phyloP scores from a whole-genome alignment of 2,113 vertebrate species.

The Cervus canadensis region DNA sequence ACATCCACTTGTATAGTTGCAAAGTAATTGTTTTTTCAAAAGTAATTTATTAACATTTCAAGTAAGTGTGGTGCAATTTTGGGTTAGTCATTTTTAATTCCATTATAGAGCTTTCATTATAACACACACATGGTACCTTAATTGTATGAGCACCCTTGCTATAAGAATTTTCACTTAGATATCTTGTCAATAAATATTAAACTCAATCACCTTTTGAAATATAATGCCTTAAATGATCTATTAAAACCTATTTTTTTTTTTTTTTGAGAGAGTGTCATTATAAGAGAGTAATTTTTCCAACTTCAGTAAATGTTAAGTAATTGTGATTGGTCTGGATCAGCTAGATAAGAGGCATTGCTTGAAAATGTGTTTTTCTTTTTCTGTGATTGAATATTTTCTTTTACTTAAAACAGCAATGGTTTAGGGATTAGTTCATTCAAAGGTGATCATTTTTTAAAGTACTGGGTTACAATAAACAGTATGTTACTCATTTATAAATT shows the following conservation, averaged over 20 bases:
- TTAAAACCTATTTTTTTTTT: not conserved
- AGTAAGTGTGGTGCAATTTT: not conserved
- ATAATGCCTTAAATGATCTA: not conserved
- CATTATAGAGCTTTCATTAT: not conserved
- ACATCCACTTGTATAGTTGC: not conserved
- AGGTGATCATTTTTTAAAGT: not conserved
- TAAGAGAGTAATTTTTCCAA: not conserved
- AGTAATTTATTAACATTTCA: conserved; percentile 29
- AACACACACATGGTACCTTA: not conserved
- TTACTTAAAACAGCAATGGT: not conserved
- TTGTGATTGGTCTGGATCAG: not conserved
- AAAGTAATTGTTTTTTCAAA: conserved; percentile 45
- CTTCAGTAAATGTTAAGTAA: not conserved
- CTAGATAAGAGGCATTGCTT: not conserved
- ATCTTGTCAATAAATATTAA: conserved; percentile 8
- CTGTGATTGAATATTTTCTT: not conserved
- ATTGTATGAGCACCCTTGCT: not conserved
- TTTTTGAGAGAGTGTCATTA: not conserved
- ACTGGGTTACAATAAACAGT: not conserved
- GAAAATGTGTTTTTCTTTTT: not conserved
- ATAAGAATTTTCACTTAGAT: not conserved
- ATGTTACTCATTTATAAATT: not conserved
- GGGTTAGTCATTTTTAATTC: conserved; percentile 26
- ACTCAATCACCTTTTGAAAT: conserved; percentile 7
- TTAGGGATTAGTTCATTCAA: not conserved